Evolutionary conservation across 2,888 invertebrate species (phyloP).

Genomic region (Pseudococcus viburni): DNA sequence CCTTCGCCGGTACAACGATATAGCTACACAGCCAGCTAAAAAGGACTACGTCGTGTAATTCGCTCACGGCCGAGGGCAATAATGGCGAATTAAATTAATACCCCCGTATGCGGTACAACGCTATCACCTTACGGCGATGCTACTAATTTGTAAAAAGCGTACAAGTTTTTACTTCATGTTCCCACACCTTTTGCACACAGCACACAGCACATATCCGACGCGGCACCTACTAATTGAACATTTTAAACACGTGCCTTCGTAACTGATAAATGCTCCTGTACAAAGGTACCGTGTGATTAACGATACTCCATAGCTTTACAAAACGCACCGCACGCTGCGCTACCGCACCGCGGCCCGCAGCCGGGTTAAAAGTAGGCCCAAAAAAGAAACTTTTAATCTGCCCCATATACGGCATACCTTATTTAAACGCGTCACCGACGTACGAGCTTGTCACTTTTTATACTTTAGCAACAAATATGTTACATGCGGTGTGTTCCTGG

Average conservation of each 20-base stretch:
- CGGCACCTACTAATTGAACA: conserved; percentile 43
- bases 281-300: conserved; percentile 36
- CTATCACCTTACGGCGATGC: conserved; percentile 51
- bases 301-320: conserved; percentile 35
- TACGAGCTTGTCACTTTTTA: conserved; percentile 19
- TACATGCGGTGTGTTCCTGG: not conserved
- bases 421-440: conserved; percentile 28
- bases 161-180: conserved; percentile 34
- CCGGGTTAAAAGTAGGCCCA: conserved; percentile 7
- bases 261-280: conserved; percentile 43
- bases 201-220: conserved; percentile 6
- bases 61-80: not conserved
- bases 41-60: conserved; percentile 18
- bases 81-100: conserved; percentile 50
- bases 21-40: not conserved
- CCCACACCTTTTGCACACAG: conserved; percentile 20
- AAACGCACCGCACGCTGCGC: not conserved
- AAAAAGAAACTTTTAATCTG: conserved; percentile 43
- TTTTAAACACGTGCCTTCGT: conserved; percentile 41
- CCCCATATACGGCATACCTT: not conserved
- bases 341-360: not conserved
- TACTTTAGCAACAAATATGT: conserved; percentile 34
- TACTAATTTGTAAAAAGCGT: conserved; percentile 56
- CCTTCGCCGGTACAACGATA: not conserved
- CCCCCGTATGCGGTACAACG: not conserved